phyloP scores from a whole-genome alignment of 2,113 vertebrate genomes.

The Ceyx margarethae region DNA sequence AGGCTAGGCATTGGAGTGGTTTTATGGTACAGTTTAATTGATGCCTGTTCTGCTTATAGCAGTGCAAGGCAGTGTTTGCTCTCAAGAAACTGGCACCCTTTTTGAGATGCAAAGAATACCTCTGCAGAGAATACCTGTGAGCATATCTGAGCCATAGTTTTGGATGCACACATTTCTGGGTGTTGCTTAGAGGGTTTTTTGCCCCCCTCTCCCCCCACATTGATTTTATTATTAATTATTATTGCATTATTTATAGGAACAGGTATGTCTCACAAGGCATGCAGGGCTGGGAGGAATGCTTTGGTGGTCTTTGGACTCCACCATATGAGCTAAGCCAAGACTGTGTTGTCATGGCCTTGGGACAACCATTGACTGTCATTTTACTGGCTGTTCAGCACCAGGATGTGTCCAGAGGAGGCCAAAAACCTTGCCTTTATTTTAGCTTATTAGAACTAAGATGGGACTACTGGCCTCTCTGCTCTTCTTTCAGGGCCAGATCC shows the following conservation, averaged over 20 bases:
- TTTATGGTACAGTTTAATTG: not conserved
- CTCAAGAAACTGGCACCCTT: not conserved
- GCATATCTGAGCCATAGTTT: not conserved
- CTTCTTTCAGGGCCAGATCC: not conserved
- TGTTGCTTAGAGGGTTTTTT: rapidly evolving
- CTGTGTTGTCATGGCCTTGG: not conserved
- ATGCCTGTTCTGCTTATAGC: not conserved
- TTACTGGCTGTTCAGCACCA: not conserved
- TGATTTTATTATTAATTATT: not conserved
- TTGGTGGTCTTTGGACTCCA: not conserved
- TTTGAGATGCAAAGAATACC: not conserved
- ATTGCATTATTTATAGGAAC: not conserved
- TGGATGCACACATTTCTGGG: not conserved
- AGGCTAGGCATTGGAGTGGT: not conserved
- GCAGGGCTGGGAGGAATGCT: not conserved
- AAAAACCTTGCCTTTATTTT: not conserved
- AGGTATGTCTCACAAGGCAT: not conserved
- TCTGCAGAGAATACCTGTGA: not conserved
- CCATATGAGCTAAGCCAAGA: not conserved
- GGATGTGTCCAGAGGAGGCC: not conserved
- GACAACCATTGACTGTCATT: not conserved
- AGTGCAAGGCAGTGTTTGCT: not conserved
- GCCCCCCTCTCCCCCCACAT: rapidly evolving
- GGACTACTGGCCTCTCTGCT: not conserved
- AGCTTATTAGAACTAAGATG: not conserved